A percentile compares a stretch with the other conserved stretches of the same genome.
Evolutionary conservation across 92 coral and sea anemone genomes (phyloP).

Genomic region (Ricordea florida): DNA sequence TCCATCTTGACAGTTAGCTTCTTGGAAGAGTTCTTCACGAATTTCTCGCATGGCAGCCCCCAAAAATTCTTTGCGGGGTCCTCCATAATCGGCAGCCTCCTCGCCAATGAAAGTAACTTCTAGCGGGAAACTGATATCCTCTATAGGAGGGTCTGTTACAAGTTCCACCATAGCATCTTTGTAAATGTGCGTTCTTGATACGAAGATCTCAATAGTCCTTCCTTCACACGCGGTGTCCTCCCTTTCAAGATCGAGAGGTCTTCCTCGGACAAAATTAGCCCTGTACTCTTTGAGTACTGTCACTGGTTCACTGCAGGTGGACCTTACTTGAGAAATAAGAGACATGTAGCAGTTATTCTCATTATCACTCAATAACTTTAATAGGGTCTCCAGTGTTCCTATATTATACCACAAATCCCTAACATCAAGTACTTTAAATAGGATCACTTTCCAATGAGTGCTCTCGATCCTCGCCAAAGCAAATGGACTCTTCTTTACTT

Average conservation of each 20-base stretch:
- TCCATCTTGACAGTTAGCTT: not conserved
- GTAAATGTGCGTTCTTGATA: conserved; percentile 8
- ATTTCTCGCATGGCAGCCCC: conserved; percentile 24
- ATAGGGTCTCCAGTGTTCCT: too few relatives aligned
- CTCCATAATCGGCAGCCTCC: conserved; percentile 47
- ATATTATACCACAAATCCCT: too few relatives aligned
- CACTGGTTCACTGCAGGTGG: conserved; percentile 40
- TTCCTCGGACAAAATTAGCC: conserved; percentile 34
- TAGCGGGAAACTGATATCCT: conserved; percentile 41
- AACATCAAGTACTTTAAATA: too few relatives aligned
- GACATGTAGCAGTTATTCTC: not conserved
- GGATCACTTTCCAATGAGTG: too few relatives aligned
- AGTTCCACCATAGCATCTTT: conserved; percentile 57
- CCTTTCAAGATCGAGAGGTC: conserved; percentile 28
- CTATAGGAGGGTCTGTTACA: not conserved
- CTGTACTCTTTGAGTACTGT: conserved; percentile 29
- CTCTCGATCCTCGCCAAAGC: too few relatives aligned
- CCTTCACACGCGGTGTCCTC: conserved; percentile 24
- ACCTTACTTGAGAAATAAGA: not conserved
- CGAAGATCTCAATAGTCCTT: conserved; percentile 43
- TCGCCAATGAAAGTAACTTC: conserved; percentile 54
- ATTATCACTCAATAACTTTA: not conserved
- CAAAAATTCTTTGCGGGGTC: conserved; percentile 57
- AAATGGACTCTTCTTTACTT: too few relatives aligned
- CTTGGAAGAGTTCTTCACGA: conserved; percentile 19